Evolutionary conservation across 2,113 vertebrate genomes (phyloP).

Genomic region (Jacana jacana): DNA sequence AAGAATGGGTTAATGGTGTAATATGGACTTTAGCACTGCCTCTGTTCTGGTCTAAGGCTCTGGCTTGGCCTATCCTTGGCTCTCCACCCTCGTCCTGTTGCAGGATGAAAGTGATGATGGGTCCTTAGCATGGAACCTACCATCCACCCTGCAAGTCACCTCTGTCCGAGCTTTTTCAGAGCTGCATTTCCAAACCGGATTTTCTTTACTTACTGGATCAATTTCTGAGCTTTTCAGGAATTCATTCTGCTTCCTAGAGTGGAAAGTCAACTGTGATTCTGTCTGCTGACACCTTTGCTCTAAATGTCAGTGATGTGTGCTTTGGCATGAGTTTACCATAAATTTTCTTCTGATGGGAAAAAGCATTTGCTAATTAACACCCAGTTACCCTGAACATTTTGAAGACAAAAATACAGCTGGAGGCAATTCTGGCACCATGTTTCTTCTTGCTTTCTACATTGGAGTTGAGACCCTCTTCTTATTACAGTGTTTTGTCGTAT

Average conservation of each 20-base stretch:
- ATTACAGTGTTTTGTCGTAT: not conserved
- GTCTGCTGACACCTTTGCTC: conserved; percentile 9
- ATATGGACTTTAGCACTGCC: not conserved
- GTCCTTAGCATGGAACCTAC: not conserved
- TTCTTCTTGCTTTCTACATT: not conserved
- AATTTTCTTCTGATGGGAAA: not conserved
- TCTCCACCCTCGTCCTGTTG: fast-evolving
- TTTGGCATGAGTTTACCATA: not conserved
- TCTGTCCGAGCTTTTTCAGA: not conserved
- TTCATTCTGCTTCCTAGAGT: not conserved
- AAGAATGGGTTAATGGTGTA: not conserved
- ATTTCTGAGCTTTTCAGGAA: not conserved
- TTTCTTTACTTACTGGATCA: not conserved
- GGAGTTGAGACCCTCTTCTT: not conserved
- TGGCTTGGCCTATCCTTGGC: not conserved
- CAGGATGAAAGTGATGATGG: not conserved
- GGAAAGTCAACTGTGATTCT: not conserved
- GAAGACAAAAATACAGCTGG: conserved; percentile 17
- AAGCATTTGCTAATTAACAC: conserved; percentile 7
- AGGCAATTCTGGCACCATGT: not conserved
- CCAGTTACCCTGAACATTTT: not conserved
- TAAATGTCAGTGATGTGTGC: not conserved
- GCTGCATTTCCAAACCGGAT: not conserved
- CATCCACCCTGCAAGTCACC: not conserved
- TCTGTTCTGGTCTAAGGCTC: not conserved